Conservation (phyloP, 2,113 vertebrate species). For the Melospiza georgiana region DNA sequence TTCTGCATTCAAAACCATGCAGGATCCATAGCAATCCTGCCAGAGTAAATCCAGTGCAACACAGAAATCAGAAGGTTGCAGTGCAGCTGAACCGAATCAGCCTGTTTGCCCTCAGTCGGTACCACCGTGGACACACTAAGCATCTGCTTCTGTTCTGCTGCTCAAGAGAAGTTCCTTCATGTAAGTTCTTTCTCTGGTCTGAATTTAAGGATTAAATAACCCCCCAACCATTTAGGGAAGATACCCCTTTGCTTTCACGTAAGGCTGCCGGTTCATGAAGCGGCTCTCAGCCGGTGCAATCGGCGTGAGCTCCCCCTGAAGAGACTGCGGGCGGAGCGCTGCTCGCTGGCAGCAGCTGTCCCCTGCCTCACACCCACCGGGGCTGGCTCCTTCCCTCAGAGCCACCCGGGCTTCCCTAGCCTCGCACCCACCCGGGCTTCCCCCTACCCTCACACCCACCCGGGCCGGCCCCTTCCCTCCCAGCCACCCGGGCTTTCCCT, state of each 20-base stretch:
- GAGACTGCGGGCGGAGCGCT: accelerated
- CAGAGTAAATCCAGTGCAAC: background rate
- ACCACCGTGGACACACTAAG: accelerated
- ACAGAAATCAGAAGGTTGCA: background rate
- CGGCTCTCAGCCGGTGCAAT: background rate
- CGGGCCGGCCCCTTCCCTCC: no score
- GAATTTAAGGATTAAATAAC: background rate
- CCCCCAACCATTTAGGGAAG: background rate
- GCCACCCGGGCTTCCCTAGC: no score
- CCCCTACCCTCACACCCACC: accelerated
- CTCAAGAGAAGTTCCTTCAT: background rate
- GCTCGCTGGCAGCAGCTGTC: background rate
- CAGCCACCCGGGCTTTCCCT: no score
- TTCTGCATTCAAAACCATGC: background rate
- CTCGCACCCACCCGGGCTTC: no score
- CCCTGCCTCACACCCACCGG: background rate
- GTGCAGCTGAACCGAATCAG: background rate
- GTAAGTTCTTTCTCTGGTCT: background rate
- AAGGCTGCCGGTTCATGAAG: background rate
- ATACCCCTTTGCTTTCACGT: background rate
- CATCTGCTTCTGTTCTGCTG: background rate
- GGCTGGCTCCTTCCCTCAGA: no score
- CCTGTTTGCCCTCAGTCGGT: background rate
- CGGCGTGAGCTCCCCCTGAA: accelerated
- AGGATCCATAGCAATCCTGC: background rate